Conservation (phyloP, 1,140 invertebrate genomes). For the Marisa cornuarietis region DNA sequence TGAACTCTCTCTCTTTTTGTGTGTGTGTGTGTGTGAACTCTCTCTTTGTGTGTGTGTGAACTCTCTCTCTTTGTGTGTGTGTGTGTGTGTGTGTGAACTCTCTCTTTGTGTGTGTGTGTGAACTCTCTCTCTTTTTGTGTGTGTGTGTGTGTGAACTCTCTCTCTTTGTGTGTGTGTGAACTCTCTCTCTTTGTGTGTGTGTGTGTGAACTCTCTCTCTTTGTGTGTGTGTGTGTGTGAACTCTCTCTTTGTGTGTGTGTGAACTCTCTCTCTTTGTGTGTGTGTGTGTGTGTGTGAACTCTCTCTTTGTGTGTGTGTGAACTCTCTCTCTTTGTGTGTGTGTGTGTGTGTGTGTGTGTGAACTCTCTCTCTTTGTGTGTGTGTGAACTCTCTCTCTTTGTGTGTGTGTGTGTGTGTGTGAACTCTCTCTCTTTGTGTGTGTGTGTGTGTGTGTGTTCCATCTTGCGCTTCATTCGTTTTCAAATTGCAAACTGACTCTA, state of each 20-base stretch:
- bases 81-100: too few species aligned
- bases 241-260: too few species aligned
- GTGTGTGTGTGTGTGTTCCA: neutral
- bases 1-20: too few species aligned
- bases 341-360: neutral
- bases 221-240: neutral
- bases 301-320: slow-evolving; percentile 2
- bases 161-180: neutral
- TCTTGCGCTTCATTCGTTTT: neutral
- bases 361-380: neutral
- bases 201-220: too few species aligned
- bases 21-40: neutral
- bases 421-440: neutral
- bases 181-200: neutral
- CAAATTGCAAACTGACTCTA: neutral
- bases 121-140: too few species aligned
- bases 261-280: neutral
- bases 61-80: neutral
- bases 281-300: neutral
- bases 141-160: neutral
- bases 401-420: neutral
- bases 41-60: neutral
- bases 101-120: neutral
- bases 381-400: neutral
- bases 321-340: too few species aligned